These are phyloP conservation scores for Notoglanidium macrostoma DNA, from an alignment of 2,797 vertebrate species.

Conservation along the genomic window DNA sequence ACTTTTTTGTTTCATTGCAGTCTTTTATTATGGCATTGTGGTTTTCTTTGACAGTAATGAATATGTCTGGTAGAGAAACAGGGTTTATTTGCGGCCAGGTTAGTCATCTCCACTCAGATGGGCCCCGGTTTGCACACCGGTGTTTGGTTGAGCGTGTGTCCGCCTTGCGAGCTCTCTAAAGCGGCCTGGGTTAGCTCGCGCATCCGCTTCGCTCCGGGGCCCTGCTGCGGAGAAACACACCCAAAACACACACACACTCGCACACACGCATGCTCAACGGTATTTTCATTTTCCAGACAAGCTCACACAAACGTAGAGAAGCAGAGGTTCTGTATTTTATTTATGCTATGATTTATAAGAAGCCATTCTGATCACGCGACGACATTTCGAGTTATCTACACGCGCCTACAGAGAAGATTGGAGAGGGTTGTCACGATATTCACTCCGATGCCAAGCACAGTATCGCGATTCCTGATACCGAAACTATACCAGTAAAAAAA, in stretches of 20 bases:
- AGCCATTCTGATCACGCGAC: background rate
- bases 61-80: background rate
- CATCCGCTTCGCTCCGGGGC: slow-evolving; percentile 35
- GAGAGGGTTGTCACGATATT: background rate
- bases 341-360: background rate
- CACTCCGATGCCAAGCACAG: background rate
- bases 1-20: background rate
- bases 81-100: background rate
- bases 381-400: background rate
- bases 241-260: slow-evolving; percentile 40
- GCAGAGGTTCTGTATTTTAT: background rate
- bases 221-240: slow-evolving; percentile 58
- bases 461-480: background rate
- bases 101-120: slow-evolving; percentile 34
- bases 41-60: background rate
- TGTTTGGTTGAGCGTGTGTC: slow-evolving; percentile 1
- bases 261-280: background rate
- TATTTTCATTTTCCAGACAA: background rate
- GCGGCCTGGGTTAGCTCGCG: background rate
- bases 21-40: background rate
- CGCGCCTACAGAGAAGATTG: too few species aligned
- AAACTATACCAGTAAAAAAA: background rate
- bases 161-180: background rate
- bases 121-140: slow-evolving; percentile 36
- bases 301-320: background rate